Evolutionary conservation across 2,797 vertebrate genomes (phyloP).

Genomic region (Chloroceryle inda): DNA sequence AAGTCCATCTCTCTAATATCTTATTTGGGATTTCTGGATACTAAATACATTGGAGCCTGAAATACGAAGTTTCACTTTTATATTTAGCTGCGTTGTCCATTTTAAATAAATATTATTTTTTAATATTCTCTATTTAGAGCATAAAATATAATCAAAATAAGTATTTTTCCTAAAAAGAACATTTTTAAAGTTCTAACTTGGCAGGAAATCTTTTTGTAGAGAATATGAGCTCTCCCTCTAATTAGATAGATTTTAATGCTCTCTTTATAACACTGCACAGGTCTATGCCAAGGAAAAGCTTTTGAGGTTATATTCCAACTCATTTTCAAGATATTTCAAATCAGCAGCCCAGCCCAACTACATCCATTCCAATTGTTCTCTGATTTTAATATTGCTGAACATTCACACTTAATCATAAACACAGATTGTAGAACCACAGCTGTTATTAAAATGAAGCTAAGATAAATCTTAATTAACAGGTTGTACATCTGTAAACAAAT

Average conservation of each 20-base stretch:
- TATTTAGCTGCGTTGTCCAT: not conserved
- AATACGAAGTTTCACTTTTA: not conserved
- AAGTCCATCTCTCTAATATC: not conserved
- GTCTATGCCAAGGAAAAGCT: not conserved
- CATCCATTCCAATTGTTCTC: slow-evolving; percentile 15
- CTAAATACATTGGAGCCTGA: not conserved
- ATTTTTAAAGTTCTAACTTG: not conserved
- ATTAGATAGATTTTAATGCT: not conserved
- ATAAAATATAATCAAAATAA: not conserved
- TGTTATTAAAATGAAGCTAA: slow-evolving; percentile 67
- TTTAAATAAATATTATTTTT: not conserved
- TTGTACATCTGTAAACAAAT: slow-evolving; percentile 57
- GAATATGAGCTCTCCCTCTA: not conserved
- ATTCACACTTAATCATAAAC: slow-evolving; percentile 49
- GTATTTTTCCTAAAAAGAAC: not conserved
- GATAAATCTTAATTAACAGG: slow-evolving; percentile 64
- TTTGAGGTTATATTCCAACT: slow-evolving; percentile 3
- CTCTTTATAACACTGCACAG: not conserved
- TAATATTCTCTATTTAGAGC: not conserved
- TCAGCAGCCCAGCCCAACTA: slow-evolving; percentile 38
- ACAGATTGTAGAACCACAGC: slow-evolving; percentile 2
- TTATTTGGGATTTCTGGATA: not conserved
- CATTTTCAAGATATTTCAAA: slow-evolving; percentile 44
- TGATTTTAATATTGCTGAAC: slow-evolving; percentile 46
- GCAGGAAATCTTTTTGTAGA: not conserved